Evolutionary conservation across 2,797 vertebrate genomes (phyloP).

Genomic region (Alectoris magna): DNA sequence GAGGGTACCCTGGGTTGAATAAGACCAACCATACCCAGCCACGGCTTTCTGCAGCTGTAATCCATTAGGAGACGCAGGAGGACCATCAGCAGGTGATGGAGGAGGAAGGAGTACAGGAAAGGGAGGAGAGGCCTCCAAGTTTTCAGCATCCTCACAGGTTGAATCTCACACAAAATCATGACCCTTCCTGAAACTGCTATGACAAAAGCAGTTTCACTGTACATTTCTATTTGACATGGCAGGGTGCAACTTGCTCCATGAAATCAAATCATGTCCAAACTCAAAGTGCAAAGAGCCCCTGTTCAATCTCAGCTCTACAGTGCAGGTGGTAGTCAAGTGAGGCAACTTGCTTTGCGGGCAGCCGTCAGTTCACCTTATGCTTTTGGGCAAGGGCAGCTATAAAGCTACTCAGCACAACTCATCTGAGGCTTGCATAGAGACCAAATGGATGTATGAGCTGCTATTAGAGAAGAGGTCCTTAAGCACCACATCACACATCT

Average conservation of each 20-base stretch:
- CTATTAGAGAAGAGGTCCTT: neutral
- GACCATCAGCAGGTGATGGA: neutral
- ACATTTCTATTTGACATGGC: accelerated
- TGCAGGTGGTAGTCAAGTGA: neutral
- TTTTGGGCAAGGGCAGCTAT: neutral
- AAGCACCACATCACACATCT: neutral
- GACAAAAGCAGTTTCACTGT: neutral
- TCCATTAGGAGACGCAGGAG: neutral
- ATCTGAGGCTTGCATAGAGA: neutral
- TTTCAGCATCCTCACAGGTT: neutral
- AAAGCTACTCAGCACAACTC: neutral
- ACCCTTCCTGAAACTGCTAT: neutral
- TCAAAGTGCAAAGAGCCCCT: neutral
- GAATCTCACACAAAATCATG: neutral
- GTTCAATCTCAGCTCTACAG: neutral
- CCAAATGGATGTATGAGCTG: neutral
- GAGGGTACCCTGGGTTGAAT: neutral
- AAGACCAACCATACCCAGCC: neutral
- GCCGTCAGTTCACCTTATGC: neutral
- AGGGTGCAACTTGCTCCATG: neutral
- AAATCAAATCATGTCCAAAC: neutral
- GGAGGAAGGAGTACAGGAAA: neutral
- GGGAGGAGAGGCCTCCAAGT: neutral
- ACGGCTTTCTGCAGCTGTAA: neutral
- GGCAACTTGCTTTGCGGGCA: neutral